These are phyloP conservation scores for Chelonus formosanus DNA, from an alignment of 2,888 invertebrate genomes.

Conservation along the genomic window DNA sequence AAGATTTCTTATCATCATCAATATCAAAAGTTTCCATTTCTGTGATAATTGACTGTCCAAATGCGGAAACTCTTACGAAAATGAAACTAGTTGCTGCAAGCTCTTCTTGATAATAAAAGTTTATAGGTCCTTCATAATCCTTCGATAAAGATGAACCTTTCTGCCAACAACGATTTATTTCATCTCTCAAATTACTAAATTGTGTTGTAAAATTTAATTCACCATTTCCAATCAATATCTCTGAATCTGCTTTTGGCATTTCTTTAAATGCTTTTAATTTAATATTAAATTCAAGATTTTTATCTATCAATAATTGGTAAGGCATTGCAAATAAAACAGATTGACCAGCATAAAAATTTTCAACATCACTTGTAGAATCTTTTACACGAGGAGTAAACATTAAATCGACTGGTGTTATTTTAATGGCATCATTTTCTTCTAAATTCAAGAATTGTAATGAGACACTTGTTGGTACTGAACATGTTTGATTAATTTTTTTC, in stretches of 20 bases:
- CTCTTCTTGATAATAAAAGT: conserved; percentile 65
- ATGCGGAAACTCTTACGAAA: conserved; percentile 73
- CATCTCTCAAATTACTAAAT: conserved; percentile 70
- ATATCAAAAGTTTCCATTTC: conserved; percentile 64
- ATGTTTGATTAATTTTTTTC: conserved; percentile 56
- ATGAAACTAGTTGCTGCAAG: conserved; percentile 69
- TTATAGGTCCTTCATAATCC: conserved; percentile 71
- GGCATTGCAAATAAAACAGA: conserved; percentile 74
- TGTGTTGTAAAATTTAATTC: conserved; percentile 72
- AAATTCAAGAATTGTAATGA: conserved; percentile 70
- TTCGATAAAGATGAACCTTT: conserved; percentile 53
- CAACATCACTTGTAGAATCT: conserved; percentile 44
- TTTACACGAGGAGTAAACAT: conserved; percentile 53
- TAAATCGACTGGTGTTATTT: conserved; percentile 53
- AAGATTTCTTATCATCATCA: conserved; percentile 41
- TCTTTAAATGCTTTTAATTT: conserved; percentile 69
- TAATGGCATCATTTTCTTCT: conserved; percentile 66
- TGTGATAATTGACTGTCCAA: conserved; percentile 73
- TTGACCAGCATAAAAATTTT: conserved; percentile 70
- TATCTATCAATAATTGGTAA: conserved; percentile 66
- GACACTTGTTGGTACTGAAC: conserved; percentile 68
- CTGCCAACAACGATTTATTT: conserved; percentile 55
- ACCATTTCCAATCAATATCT: conserved; percentile 70
- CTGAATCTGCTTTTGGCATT: conserved; percentile 70
- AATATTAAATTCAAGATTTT: conserved; percentile 68